These are phyloP conservation scores for Delphinapterus leucas DNA, from an alignment of 2,113 vertebrate species.

Conservation along the genomic window DNA sequence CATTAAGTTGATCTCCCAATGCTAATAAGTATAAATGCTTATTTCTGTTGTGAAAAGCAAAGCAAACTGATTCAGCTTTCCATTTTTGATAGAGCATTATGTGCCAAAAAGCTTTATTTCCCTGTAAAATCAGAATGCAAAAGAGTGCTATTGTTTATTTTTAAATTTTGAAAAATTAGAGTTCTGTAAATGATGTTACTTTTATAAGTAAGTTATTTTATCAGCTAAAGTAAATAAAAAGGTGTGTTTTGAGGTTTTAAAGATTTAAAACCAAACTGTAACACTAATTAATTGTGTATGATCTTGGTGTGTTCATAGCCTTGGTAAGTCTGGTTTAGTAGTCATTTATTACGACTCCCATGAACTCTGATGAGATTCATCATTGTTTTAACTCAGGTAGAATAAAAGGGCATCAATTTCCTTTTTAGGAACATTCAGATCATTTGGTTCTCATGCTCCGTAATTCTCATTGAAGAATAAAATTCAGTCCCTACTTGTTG, in stretches of 20 bases:
- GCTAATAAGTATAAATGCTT: background rate
- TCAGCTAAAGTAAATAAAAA: constrained; percentile 31
- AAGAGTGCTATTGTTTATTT: constrained; percentile 29
- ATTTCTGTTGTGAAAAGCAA: background rate
- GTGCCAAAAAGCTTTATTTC: constrained; percentile 32
- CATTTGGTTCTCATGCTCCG: background rate
- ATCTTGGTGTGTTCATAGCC: background rate
- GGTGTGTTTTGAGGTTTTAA: background rate
- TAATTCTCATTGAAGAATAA: background rate
- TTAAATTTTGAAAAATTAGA: background rate
- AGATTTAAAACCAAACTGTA: background rate
- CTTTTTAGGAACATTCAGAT: background rate
- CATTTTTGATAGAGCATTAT: background rate
- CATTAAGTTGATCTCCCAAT: constrained; percentile 2
- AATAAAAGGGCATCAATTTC: background rate
- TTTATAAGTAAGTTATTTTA: constrained; percentile 37
- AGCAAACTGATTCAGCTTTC: background rate
- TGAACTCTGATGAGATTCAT: background rate
- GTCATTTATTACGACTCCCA: background rate
- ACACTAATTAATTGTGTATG: background rate
- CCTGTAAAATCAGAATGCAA: constrained; percentile 13
- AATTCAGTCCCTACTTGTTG: background rate
- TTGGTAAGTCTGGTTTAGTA: background rate
- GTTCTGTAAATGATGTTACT: constrained; percentile 36
- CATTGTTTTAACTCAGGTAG: background rate